Conservation (phyloP, 2,888 invertebrate genomes). For the Trichogramma dendrolimi region DNA sequence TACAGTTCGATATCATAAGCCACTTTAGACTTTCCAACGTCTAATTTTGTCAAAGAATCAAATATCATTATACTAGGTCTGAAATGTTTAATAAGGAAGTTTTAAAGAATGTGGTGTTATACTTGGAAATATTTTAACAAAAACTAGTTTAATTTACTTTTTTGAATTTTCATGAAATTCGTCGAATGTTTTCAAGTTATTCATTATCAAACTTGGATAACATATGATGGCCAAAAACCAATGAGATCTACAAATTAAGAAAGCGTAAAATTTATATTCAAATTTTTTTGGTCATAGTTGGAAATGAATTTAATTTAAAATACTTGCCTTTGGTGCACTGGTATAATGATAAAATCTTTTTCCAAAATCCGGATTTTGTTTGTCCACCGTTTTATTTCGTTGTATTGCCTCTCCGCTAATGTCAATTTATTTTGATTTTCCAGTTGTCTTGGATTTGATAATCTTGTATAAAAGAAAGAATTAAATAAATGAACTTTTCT, state of each 20-base stretch:
- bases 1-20: constrained; percentile 1
- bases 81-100: neutral
- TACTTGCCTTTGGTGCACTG: constrained; percentile 81
- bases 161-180: neutral
- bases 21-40: neutral
- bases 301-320: neutral
- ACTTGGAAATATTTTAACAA: neutral
- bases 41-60: constrained; percentile 4
- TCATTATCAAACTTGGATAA: constrained; percentile 76
- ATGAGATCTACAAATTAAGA: constrained; percentile 60
- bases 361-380: constrained; percentile 88
- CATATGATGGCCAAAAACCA: constrained; percentile 97
- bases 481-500: constrained; percentile 87
- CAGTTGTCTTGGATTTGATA: constrained; percentile 60
- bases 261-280: neutral
- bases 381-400: constrained; percentile 88
- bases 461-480: constrained; percentile 89
- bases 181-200: constrained; percentile 37
- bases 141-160: neutral
- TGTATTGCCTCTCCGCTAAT: constrained; percentile 73
- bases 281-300: neutral
- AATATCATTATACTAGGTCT: constrained; percentile 15
- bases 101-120: neutral
- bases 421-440: constrained; percentile 45
- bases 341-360: constrained; percentile 89